Conservation (phyloP, 2,888 invertebrate species). For the Synanthedon myopaeformis region DNA sequence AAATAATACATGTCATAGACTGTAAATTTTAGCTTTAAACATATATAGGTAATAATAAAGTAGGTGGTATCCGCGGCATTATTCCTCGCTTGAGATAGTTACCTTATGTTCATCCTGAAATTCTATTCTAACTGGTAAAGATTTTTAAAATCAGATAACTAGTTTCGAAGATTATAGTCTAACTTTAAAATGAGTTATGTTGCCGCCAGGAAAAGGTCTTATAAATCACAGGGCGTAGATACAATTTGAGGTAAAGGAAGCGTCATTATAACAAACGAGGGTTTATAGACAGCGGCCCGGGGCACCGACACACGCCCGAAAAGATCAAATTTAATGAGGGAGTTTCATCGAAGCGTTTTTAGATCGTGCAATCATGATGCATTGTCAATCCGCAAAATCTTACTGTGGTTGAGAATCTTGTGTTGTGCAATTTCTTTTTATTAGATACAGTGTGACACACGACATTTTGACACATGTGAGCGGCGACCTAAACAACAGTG, state of each 20-base stretch:
- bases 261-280: conserved; percentile 17
- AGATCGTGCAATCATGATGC: conserved; percentile 26
- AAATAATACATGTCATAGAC: too few species aligned
- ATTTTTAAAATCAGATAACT: too few species aligned
- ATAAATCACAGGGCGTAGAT: conserved; percentile 17
- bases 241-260: conserved; percentile 8
- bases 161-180: too few species aligned
- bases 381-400: conserved; percentile 30
- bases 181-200: neutral
- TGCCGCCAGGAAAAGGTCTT: neutral
- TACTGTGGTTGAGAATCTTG: conserved; percentile 30
- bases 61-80: too few species aligned
- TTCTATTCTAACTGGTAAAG: too few species aligned
- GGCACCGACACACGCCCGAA: conserved; percentile 20
- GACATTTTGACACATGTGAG: too few species aligned
- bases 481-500: too few species aligned
- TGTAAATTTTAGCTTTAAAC: too few species aligned
- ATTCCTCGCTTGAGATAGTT: too few species aligned
- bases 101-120: too few species aligned
- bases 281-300: conserved; percentile 10
- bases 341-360: conserved; percentile 32
- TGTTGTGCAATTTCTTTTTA: conserved; percentile 9
- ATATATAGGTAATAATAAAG: too few species aligned
- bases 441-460: too few species aligned
- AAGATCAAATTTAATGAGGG: conserved; percentile 48